Conservation (phyloP, 2,113 vertebrate genomes). For the Pipa parva region DNA sequence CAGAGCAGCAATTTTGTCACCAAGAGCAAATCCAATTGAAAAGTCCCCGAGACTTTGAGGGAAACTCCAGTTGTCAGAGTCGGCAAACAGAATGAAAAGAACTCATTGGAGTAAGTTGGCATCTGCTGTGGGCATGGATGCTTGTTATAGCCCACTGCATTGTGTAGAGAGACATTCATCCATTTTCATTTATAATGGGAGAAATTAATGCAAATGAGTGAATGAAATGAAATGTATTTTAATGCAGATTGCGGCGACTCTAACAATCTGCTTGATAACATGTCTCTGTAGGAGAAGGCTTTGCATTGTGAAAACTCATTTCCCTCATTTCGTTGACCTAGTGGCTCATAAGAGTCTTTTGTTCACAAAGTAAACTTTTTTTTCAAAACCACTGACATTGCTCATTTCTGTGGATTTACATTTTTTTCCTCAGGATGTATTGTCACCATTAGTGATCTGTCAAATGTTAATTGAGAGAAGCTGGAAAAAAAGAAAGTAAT, state of each 20-base stretch:
- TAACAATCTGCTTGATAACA: conserved; percentile 96
- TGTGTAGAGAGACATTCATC: conserved; percentile 94
- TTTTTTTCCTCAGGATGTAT: conserved; percentile 45
- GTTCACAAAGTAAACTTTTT: conserved; percentile 97
- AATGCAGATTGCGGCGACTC: conserved; percentile 98
- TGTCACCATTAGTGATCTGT: conserved; percentile 77
- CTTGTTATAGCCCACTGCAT: conserved; percentile 84
- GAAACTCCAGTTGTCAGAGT: conserved; percentile 86
- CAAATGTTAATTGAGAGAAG: conserved; percentile 85
- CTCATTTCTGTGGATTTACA: conserved; percentile 95
- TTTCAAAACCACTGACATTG: conserved; percentile 95
- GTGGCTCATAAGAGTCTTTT: conserved; percentile 94
- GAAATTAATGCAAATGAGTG: conserved; percentile 99
- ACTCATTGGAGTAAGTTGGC: conserved; percentile 86
- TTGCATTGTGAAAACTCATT: conserved; percentile 95
- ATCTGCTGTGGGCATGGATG: conserved; percentile 86
- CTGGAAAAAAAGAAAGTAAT: conserved; percentile 73
- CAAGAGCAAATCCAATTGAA: conserved; percentile 92
- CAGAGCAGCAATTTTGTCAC: conserved; percentile 94
- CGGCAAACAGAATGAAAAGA: conserved; percentile 80
- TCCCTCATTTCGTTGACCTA: conserved; percentile 87
- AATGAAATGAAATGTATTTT: conserved; percentile 97
- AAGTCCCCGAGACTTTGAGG: conserved; percentile 76
- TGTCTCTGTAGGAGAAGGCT: conserved; percentile 94
- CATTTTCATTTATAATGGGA: conserved; percentile 97